Evolutionary conservation across 2,797 vertebrate genomes (phyloP), one percentile per base, ranked within the genome.

Genomic region (Acanthurus tractus): DNA sequence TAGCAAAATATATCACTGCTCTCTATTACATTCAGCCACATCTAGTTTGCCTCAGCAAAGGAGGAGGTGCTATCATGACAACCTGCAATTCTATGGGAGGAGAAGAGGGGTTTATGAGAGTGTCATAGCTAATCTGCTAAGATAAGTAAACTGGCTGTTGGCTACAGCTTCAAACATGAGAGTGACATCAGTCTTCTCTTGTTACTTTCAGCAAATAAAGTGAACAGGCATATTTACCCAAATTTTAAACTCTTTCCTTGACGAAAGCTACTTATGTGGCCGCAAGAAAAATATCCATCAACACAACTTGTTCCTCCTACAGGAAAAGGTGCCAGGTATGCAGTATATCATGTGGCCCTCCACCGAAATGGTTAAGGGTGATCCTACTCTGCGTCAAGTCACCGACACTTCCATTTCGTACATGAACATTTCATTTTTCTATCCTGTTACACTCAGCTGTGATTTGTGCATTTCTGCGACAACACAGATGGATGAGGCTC

Each of bases 401-500:
- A 42, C 48, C 50, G 72, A 74, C 76, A 64, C 66, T 70, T 80
- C 42, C 62, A 89, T 86, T 81, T 67, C 68, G 86, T 75, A 87
- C 71, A 34, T 23, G 63, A 86, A 82, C 55, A 72, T 53, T 74
- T 89, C 64, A 78, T 83, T 84, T 86, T 72, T 25, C 67, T 65
- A 7, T 74, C 79, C 58, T 69, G 78, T 86, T 80, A 57, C 64
- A 65, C 82, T 88, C 42, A 49, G 71, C 80, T 78, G 84, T 76
- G 63, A 88, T 86, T 90, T 86, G 78, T 90, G 72, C 62, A 73
- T 85, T 89, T 80, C 70, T 70, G 80, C 58, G 4, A 76, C 86
- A 78, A 83, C 83, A 71, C 76, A 86, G 87, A 87, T 79, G 86
- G 79, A 89, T 91, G 83, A 80, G 63, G 58, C 70, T 73, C 66